phyloP scores from a whole-genome alignment of 2,113 vertebrate species.

The Lethenteron reissneri region DNA sequence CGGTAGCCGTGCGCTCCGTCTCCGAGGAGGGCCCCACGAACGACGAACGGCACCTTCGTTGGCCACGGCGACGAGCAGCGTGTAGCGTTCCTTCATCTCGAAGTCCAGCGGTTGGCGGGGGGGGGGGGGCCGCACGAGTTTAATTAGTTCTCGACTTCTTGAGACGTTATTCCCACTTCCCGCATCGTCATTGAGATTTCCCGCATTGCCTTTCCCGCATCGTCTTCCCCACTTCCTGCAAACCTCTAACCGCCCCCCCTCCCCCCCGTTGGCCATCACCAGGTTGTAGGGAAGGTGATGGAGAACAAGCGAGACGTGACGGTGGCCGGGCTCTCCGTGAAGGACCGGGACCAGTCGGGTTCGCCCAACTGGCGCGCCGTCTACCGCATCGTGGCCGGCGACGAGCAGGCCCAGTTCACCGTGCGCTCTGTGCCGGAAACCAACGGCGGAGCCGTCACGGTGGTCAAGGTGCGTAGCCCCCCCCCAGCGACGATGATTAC shows the following conservation, averaged over 20 bases:
- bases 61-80: no score
- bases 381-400: slow-evolving; percentile 73
- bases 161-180: no score
- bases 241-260: background rate
- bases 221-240: background rate
- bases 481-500: no score
- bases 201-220: background rate
- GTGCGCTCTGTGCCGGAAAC: slow-evolving; percentile 55
- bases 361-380: slow-evolving; percentile 78
- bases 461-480: slow-evolving; percentile 44
- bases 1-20: slow-evolving; percentile 25
- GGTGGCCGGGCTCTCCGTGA: slow-evolving; percentile 70
- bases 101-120: no score
- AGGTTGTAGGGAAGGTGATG: slow-evolving; percentile 65
- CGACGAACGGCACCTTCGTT: slow-evolving; percentile 15
- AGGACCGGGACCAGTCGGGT: slow-evolving; percentile 66
- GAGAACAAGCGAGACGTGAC: slow-evolving; percentile 57
- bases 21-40: slow-evolving; percentile 19
- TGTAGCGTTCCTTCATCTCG: no score
- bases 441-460: slow-evolving; percentile 76
- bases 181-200: background rate
- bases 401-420: slow-evolving; percentile 53
- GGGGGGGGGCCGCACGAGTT: no score
- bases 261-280: slow-evolving; percentile 7
- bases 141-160: no score